A percentile compares a stretch with the other conserved stretches of the same genome.
These are phyloP conservation scores for Dasypus novemcinctus DNA, from an alignment of 2,113 vertebrate species.

Conservation along the genomic window DNA sequence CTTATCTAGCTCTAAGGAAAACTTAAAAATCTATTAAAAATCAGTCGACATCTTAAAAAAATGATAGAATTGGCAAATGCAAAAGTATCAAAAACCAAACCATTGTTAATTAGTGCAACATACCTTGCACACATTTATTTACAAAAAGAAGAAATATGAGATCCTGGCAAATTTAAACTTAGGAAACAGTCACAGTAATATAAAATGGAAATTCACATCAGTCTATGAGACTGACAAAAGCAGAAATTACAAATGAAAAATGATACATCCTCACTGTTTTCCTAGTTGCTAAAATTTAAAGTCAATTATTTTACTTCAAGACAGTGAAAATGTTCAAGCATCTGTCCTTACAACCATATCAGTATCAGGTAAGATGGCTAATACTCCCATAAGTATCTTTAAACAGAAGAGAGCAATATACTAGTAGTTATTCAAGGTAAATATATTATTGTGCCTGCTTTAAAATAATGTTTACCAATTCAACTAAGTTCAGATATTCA, in stretches of 20 bases:
- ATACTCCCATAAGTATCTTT: constrained; percentile 18
- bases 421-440: constrained; percentile 16
- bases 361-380: constrained; percentile 16
- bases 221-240: constrained; percentile 33
- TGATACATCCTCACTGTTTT: constrained; percentile 22
- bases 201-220: constrained; percentile 39
- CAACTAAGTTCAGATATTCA: not conserved
- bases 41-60: constrained; percentile 34
- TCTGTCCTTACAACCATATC: constrained; percentile 33
- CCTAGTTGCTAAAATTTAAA: constrained; percentile 54
- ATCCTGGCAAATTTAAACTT: constrained; percentile 27
- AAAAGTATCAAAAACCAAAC: constrained; percentile 39
- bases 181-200: not conserved
- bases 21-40: constrained; percentile 32
- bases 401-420: constrained; percentile 36
- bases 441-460: constrained; percentile 5
- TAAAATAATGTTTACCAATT: constrained; percentile 18
- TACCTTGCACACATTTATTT: constrained; percentile 1
- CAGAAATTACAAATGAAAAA: constrained; percentile 37
- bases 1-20: constrained; percentile 43
- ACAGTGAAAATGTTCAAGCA: not conserved
- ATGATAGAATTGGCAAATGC: constrained; percentile 3
- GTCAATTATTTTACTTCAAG: constrained; percentile 31
- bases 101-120: not conserved
- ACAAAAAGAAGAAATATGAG: constrained; percentile 2